phyloP scores from a whole-genome alignment of 2,888 invertebrate species.

The Cryptosula pallasiana region DNA sequence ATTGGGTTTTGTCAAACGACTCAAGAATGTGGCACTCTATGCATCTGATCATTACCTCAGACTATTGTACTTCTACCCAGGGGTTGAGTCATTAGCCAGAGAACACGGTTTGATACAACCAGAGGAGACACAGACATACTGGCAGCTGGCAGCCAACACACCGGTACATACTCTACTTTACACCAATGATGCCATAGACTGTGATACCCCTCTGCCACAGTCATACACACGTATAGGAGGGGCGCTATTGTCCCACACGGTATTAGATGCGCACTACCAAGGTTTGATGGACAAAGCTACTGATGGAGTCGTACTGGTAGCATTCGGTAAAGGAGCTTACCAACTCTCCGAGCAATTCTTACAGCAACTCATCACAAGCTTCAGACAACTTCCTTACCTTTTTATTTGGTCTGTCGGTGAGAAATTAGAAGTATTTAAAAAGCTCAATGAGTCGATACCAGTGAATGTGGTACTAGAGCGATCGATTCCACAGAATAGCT shows the following conservation, averaged over 20 bases:
- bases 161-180: not conserved
- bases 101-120: not conserved
- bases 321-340: not conserved
- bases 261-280: not conserved
- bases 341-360: not conserved
- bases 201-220: not conserved
- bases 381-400: not conserved
- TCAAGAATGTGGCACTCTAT: not conserved
- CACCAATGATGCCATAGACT: conserved; percentile 9
- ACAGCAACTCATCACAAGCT: not conserved
- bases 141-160: conserved; percentile 6
- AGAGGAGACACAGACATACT: not conserved
- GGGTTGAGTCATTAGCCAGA: not conserved
- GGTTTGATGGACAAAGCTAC: not conserved
- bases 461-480: conserved; percentile 27
- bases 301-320: not conserved
- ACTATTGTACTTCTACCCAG: conserved; percentile 10
- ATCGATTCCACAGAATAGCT: conserved; percentile 31
- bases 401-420: not conserved
- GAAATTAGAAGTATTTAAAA: not conserved
- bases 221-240: not conserved
- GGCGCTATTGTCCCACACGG: not conserved
- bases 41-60: not conserved
- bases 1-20: not conserved
- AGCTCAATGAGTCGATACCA: conserved; percentile 30